A percentile compares a stretch with the other conserved stretches of the same genome.
These are phyloP conservation scores for Eulemur rubriventer DNA, from an alignment of 2,797 vertebrate species.

Conservation along the genomic window DNA sequence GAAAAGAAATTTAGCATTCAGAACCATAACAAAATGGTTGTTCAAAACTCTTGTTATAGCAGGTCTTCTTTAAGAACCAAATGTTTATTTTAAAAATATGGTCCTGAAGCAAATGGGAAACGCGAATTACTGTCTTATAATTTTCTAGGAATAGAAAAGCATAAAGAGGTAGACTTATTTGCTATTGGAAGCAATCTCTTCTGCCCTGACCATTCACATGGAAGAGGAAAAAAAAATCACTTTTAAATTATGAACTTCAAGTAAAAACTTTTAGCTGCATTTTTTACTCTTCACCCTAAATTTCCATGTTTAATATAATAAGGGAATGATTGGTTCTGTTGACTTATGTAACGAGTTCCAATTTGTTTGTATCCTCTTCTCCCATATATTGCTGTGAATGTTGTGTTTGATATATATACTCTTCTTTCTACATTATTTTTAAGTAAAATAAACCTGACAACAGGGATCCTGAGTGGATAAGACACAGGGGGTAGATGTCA, in stretches of 20 bases:
- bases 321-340: not conserved
- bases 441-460: not conserved
- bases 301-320: not conserved
- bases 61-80: not conserved
- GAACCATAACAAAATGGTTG: not conserved
- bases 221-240: not conserved
- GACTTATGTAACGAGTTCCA: not conserved
- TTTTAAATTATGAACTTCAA: not conserved
- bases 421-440: not conserved
- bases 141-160: not conserved
- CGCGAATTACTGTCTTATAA: not conserved
- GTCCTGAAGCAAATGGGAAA: not conserved
- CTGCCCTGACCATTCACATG: not conserved
- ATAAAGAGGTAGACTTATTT: not conserved
- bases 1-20: slow-evolving; percentile 10
- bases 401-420: not conserved
- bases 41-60: not conserved
- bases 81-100: not conserved
- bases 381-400: not conserved
- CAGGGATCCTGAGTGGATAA: not conserved
- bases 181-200: not conserved
- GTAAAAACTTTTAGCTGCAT: not conserved
- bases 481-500: not conserved
- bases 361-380: not conserved
- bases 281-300: not conserved